Evolutionary conservation across 2,888 invertebrate species (phyloP).

Genomic region (Paralinhomoeus sp.): DNA sequence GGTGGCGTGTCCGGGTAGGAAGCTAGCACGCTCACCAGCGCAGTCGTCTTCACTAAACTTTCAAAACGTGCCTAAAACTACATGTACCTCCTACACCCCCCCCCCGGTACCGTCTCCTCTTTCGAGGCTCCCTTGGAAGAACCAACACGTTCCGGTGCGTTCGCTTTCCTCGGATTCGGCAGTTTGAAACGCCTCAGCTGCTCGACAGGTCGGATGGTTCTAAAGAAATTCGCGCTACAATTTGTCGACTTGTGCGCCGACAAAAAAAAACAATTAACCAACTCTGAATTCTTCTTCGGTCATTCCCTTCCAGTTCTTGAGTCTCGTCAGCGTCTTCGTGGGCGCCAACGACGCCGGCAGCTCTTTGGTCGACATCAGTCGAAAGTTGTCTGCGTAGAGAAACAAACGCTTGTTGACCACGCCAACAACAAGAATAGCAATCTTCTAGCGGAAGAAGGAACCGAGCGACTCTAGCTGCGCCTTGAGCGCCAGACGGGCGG

Average conservation of each 20-base stretch:
- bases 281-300: slow-evolving; percentile 43
- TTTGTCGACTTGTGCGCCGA: no score
- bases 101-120: not conserved
- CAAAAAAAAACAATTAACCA: slow-evolving; percentile 35
- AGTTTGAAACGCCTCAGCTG: no score
- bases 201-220: no score
- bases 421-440: not conserved
- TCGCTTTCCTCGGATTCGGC: no score
- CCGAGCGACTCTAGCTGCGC: slow-evolving; percentile 47
- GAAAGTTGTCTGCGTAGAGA: not conserved
- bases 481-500: slow-evolving; percentile 49
- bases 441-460: slow-evolving; percentile 16
- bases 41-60: slow-evolving; percentile 45
- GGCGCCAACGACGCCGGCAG: slow-evolving; percentile 24
- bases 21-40: slow-evolving; percentile 51
- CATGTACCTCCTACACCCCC: not conserved
- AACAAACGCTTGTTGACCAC: no score
- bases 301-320: slow-evolving; percentile 46
- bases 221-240: no score
- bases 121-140: slow-evolving; percentile 44
- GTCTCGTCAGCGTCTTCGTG: slow-evolving; percentile 22
- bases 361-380: slow-evolving; percentile 6
- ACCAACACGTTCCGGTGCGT: no score
- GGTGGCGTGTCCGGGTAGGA: slow-evolving; percentile 58
- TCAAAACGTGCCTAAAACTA: no score